Evolutionary conservation across 2,888 invertebrate genomes (phyloP), one percentile per base, ranked within the genome.

Genomic region (Apotomis betuletana): DNA sequence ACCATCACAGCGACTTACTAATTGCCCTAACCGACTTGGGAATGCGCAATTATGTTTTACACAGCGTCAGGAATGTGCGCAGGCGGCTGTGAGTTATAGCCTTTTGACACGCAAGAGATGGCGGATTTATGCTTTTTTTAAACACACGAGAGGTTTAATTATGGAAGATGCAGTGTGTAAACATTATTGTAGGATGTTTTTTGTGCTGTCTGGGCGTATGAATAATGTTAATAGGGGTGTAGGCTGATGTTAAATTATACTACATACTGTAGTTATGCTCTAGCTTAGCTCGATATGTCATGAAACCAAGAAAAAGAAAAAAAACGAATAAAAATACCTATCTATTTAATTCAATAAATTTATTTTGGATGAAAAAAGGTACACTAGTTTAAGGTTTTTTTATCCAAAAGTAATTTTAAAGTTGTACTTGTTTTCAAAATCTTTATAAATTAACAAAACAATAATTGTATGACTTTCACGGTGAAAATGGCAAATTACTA

Each of bases 21-120:
- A 72, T 72, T 72, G 67, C 63, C 59, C 49, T 57, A 58, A 57
- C 62, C 46, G 68, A 72, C 58, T 72, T 38, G 46, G 54, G 70
- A 62, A 71, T 68, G 68, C 59, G 63, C 68, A 63, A 72, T 72
- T 68, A 72, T 72, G 67, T 72, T 68, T 62, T 52, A 68, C 72
- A 64, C 58, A 54, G 59, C 71, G 61, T 6, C 27, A 55, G 58
- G 71, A 72, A 72, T 72, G 62, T 67, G 67, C 67, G 70, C 70
- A 55, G 70, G 67, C 70, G 71, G 46, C 67, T 58, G n/a, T 62
- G 63, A 72, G 67, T 72, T 72, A 72, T 72, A 72, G 67, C 59
- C 9, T 68, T 72, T 68, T 63, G 63, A 68, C 72, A 72, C 72
- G 72, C 72, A 15, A 72, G 55, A 49, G 15, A 59, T 55, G 36